Base-by-base conservation (phyloP, 2,113 vertebrate genomes). In the Dasyornis broadbenti region DNA sequence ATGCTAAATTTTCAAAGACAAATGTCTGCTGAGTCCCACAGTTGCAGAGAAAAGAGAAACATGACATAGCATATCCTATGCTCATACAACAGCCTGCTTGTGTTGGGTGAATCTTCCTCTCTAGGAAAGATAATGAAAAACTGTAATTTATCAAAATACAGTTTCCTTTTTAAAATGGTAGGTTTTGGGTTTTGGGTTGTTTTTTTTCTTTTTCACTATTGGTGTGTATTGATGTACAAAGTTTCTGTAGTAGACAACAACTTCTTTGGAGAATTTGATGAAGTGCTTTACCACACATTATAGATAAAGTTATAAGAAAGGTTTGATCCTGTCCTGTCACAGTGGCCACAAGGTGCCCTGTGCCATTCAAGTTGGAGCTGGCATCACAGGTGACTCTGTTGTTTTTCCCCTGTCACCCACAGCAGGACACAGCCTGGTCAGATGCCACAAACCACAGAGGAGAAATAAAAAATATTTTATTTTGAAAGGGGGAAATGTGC, bases 331-430 rank as follows among this genome's bases (percentile, higher is more conserved):
- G 30, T 84, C 40, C 40, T 1, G 0, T 26, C 3, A 2, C 42
- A 16, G 35, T 4, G 70, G 16, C 44, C 44, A 27, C 2, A 4
- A 71, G 52, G 40, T 3, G 1, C 15, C 24, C 13, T 0, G 2
- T 53, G 35, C 31, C n/a, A 18, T 49, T 82, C 30, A 61, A 12
- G 7, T 33, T 8, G 17, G 30, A 45, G 52, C 1, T 63, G 64
- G 26, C 26, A 30, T 59, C 11, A 1, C 56, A 63, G 28, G 37
- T 76, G 35, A 40, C 70, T 70, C 40, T n/a, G 3, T 42, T 83
- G 37, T 72, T 94, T 75, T 85, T 89, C 33, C n/a, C 7, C 44
- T 57, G 31, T 75, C 3, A 15, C 49, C 26, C 5, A 19, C 26
- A 87, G 27, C 1, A 12, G 64, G 35, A 44, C 2, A 5, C 20